Evolutionary conservation across 2,888 invertebrate species (phyloP).

Genomic region (Coleophora deauratella): DNA sequence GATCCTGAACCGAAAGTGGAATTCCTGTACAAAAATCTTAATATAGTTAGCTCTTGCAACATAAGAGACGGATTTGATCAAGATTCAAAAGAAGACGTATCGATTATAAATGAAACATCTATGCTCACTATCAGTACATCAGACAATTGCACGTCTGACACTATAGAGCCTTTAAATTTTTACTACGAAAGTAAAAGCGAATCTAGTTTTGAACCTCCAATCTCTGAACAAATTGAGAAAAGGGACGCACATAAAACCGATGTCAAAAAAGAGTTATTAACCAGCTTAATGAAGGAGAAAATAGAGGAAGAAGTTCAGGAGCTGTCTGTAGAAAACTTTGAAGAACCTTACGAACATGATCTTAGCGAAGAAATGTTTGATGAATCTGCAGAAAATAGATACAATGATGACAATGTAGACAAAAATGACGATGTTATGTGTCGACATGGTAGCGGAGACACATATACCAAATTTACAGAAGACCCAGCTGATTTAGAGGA

Average conservation of each 20-base stretch:
- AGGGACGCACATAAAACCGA: conserved; percentile 4
- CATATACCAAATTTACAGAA: conserved; percentile 63
- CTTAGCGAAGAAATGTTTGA: conserved; percentile 37
- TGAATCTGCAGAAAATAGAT: conserved; percentile 38
- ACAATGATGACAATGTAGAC: conserved; percentile 22
- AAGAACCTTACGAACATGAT: conserved; percentile 44
- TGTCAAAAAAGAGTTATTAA: background rate
- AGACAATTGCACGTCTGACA: conserved; percentile 20
- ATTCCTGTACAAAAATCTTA: conserved; percentile 54
- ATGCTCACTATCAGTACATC: conserved; percentile 21
- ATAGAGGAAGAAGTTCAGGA: conserved; percentile 24
- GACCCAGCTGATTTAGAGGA: conserved; percentile 57
- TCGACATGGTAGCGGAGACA: conserved; percentile 59
- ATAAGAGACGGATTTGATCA: conserved; percentile 22
- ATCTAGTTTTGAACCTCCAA: background rate
- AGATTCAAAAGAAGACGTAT: conserved; percentile 26
- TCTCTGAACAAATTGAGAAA: conserved; percentile 5
- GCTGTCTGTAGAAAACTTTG: conserved; percentile 40
- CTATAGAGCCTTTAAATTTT: conserved; percentile 18
- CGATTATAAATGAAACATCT: conserved; percentile 20
- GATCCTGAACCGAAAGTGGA: conserved; percentile 37
- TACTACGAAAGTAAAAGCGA: conserved; percentile 10
- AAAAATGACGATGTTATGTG: conserved; percentile 30
- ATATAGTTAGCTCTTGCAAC: conserved; percentile 39
- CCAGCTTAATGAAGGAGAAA: conserved; percentile 13